These are phyloP conservation scores for Agrenia bidenticulata DNA, from an alignment of 2,888 invertebrate genomes.

Conservation along the genomic window DNA sequence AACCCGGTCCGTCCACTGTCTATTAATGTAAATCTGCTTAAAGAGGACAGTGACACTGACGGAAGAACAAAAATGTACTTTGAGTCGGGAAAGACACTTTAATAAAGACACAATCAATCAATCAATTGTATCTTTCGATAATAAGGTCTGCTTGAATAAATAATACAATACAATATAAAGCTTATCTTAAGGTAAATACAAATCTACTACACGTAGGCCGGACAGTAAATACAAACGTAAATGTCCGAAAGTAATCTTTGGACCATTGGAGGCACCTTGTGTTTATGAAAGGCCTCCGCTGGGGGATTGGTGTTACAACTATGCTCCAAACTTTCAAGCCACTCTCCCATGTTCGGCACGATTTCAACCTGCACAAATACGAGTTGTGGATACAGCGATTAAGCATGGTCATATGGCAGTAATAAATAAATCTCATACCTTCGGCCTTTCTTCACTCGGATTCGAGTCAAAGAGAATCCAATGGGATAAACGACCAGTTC, in stretches of 20 bases:
- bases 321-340: constrained; percentile 37
- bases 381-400: not conserved
- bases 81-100: too few relatives aligned
- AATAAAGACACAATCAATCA: too few relatives aligned
- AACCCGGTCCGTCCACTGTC: too few relatives aligned
- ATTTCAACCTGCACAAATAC: constrained; percentile 44
- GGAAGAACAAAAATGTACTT: too few relatives aligned
- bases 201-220: constrained; percentile 5
- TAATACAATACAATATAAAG: too few relatives aligned
- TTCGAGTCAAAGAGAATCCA: constrained; percentile 98
- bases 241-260: constrained; percentile 41
- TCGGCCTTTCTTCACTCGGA: constrained; percentile 42
- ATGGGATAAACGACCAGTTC: constrained; percentile 80
- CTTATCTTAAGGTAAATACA: constrained; percentile 2
- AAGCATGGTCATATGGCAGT: too few relatives aligned
- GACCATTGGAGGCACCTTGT: constrained; percentile 39
- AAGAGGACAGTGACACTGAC: too few relatives aligned
- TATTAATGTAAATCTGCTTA: too few relatives aligned
- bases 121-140: not conserved
- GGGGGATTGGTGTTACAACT: constrained; percentile 31
- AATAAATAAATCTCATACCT: constrained; percentile 28
- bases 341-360: constrained; percentile 45
- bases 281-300: constrained; percentile 31
- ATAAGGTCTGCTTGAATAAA: not conserved
- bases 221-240: constrained; percentile 45